Evolutionary conservation across 2,888 invertebrate species (phyloP), one percentile per base, ranked within the genome.

Genomic region (Marronus borbonicus): DNA sequence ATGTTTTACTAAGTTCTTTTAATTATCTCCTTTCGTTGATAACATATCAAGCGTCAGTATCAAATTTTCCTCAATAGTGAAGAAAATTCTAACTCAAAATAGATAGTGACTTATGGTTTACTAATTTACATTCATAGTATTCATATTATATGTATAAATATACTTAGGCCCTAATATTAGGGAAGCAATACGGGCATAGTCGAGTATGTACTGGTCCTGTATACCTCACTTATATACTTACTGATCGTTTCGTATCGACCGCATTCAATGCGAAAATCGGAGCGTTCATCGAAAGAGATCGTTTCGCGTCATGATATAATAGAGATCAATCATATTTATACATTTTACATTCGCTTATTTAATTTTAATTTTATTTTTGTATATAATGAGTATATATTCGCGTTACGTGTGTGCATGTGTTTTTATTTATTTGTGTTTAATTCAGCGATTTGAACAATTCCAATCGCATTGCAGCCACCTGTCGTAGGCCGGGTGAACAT

Each of bases 381-480:
- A 58, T 20, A 58, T 20, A 31, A 62, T 62, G 31, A 24, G 24
- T 62, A 12, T 62, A 62, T 62, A 3, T 62, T 20, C 50, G 62
- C 55, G 70, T 70, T 36, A 74, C 20, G 24, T 28, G 60, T 77
- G 79, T 74, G 74, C 44, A 62, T 75, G 64, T 78, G 39, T 72
- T 36, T 80, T 62, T 64, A 58, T 68, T 76, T 60, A 60, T 52
- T 77, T 39, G 60, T 60, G 58, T 68, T 70, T 70, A 64, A 78
- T 82, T 79, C 79, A 80, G 83, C 84, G 84, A 85, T 85, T 84
- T 83, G 84, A 85, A 58, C 86, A 86, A 86, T 86, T 86, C 86
- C 86, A 83, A 86, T 85, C 86, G 86, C 86, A 86, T 86, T 86
- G 86, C 86, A 86, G 86, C 85, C 86, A 85, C 85, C 85, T 84